Evolutionary conservation across 1,140 invertebrate genomes (phyloP).

Genomic region (Apis mellifera): DNA sequence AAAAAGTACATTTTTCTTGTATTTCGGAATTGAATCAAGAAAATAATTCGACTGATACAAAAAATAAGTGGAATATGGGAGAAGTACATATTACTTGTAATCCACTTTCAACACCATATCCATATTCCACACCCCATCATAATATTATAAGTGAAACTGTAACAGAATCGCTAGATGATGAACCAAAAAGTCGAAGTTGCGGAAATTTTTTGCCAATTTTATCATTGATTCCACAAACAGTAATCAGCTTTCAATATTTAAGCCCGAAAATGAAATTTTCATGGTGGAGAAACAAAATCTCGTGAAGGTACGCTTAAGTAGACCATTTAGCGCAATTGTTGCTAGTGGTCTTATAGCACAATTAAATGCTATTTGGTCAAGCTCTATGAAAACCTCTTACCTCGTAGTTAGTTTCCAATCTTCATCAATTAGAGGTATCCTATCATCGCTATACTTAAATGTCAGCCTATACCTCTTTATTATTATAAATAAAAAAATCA

Average conservation of each 20-base stretch:
- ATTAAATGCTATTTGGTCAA: slow-evolving; percentile 40
- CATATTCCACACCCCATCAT: slow-evolving; percentile 70
- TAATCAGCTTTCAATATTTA: slow-evolving; percentile 80
- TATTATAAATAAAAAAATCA: slow-evolving; percentile 37
- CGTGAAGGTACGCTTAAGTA: slow-evolving; percentile 83
- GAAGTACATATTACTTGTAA: slow-evolving; percentile 75
- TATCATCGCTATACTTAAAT: slow-evolving; percentile 44
- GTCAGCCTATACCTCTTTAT: slow-evolving; percentile 39
- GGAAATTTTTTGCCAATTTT: slow-evolving; percentile 79
- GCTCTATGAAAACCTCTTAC: slow-evolving; percentile 57
- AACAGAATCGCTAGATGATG: slow-evolving; percentile 67
- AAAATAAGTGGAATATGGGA: slow-evolving; percentile 56
- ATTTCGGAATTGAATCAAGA: slow-evolving; percentile 8
- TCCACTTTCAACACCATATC: slow-evolving; percentile 72
- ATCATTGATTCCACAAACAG: slow-evolving; percentile 76
- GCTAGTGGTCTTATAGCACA: slow-evolving; percentile 37
- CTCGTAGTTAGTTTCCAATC: slow-evolving; percentile 60
- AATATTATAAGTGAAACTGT: slow-evolving; percentile 46
- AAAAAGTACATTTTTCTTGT: slow-evolving; percentile 27
- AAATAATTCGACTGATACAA: slow-evolving; percentile 39
- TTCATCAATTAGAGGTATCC: slow-evolving; percentile 65
- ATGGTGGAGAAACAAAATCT: slow-evolving; percentile 87
- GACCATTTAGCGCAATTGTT: slow-evolving; percentile 37
- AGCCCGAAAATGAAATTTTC: slow-evolving; percentile 84
- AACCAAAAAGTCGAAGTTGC: slow-evolving; percentile 74